Evolutionary conservation across 2,113 vertebrate genomes (phyloP).

Genomic region (Orientallactaga bullata): DNA sequence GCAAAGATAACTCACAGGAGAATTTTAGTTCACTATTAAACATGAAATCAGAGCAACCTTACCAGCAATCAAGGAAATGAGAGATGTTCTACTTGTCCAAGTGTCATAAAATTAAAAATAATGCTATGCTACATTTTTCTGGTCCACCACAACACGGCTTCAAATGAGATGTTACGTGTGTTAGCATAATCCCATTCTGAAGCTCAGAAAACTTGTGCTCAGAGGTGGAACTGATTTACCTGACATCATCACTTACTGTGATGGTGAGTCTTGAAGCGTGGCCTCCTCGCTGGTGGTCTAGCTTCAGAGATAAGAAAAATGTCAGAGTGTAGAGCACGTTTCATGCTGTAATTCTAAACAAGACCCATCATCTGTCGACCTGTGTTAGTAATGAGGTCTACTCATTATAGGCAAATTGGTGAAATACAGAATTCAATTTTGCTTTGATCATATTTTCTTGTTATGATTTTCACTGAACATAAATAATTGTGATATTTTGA

Average conservation of each 20-base stretch:
- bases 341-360: background rate
- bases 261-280: background rate
- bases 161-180: background rate
- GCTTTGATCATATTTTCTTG: background rate
- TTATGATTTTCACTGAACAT: background rate
- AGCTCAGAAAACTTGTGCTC: background rate
- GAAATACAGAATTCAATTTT: background rate
- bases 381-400: background rate
- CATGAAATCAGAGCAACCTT: background rate
- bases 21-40: constrained; percentile 10
- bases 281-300: background rate
- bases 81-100: background rate
- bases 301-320: background rate
- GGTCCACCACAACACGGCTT: background rate
- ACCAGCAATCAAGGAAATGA: background rate
- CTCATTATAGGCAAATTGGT: background rate
- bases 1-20: background rate
- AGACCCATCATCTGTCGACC: background rate
- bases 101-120: constrained; percentile 25
- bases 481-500: constrained; percentile 7
- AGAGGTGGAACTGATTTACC: background rate
- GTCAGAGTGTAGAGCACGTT: background rate
- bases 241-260: background rate
- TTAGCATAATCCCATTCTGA: background rate
- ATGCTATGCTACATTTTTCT: background rate